Conservation (phyloP, 2,113 vertebrate species). For the Tragelaphus strepsiceros region DNA sequence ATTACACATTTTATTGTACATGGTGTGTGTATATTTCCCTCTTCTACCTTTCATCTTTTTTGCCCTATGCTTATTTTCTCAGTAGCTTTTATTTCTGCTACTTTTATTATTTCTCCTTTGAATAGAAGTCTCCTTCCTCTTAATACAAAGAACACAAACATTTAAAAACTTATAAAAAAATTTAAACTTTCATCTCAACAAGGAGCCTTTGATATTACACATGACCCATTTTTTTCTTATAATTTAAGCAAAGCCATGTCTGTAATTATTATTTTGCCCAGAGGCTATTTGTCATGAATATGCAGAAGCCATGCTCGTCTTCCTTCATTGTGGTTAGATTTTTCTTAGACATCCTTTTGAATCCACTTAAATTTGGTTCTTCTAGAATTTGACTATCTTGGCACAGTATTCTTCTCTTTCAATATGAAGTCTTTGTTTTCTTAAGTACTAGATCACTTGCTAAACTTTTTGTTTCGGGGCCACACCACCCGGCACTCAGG, state of each 20-base stretch:
- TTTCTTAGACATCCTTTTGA: not conserved
- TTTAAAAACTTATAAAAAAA: not conserved
- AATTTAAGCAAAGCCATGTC: not conserved
- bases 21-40: not conserved
- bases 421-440: not conserved
- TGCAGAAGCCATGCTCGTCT: not conserved
- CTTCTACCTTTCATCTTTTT: not conserved
- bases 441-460: not conserved
- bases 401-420: not conserved
- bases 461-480: not conserved
- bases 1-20: not conserved
- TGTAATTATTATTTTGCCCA: not conserved
- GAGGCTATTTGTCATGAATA: not conserved
- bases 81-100: conserved; percentile 5
- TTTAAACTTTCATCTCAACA: not conserved
- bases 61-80: not conserved
- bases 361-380: not conserved
- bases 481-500: not conserved
- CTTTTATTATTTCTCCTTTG: not conserved
- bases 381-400: not conserved
- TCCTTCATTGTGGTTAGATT: not conserved
- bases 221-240: not conserved
- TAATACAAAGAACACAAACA: not conserved
- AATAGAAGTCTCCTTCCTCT: not conserved
- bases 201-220: not conserved